Base-by-base conservation (phyloP, 2,888 invertebrate genomes). In the Azorinus chamasolen region DNA sequence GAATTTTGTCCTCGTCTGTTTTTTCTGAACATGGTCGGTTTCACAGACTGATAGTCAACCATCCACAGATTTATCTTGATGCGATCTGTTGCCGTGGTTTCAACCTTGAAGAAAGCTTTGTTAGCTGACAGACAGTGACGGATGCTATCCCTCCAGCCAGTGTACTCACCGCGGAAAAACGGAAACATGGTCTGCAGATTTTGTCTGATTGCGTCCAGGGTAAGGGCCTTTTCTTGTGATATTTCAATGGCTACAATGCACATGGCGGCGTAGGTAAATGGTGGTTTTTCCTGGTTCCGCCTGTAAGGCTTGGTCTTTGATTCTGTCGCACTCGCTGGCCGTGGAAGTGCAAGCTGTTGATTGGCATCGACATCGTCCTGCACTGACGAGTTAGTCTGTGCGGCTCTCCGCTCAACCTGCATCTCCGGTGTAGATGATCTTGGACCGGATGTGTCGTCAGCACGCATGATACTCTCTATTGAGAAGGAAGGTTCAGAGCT, bases 211-310 rank as follows among this genome's bases (percentile, higher is more conserved):
- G 75, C 81, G 8, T 66, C 32, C 24, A 87, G 75, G 2, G 87
- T 83, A 14, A 86, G 75, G 18, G 41, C 27, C 57, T 79, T 68
- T 1, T 80, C 71, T 3, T 82, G 65, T 4, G 86, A 79, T 16
- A 54, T 65, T 70, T 80, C 57, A 27, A 89, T 86, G 24, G 85
- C 85, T 22, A 81, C 62, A 27, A 83, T 73, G 27, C 86, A 73
- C 82, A 89, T 82, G n/a, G 86, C 87, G 10, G 83, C 76, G 69
- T 89, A 89, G 22, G 85, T 69, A 62, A 87, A 89, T 0, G 89
- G 89, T 2, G 89, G 88, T 64, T 89, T 89, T n/a, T 64, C 68
- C 3, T 10, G 4, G 32, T 32, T 6, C 32, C 32, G 32, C 32
- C 4, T 10, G 10, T 32, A 32, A 32, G 32, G 32, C 10, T 32